Evolutionary conservation across 2,888 invertebrate genomes (phyloP).

Genomic region (Tridacna crocea): DNA sequence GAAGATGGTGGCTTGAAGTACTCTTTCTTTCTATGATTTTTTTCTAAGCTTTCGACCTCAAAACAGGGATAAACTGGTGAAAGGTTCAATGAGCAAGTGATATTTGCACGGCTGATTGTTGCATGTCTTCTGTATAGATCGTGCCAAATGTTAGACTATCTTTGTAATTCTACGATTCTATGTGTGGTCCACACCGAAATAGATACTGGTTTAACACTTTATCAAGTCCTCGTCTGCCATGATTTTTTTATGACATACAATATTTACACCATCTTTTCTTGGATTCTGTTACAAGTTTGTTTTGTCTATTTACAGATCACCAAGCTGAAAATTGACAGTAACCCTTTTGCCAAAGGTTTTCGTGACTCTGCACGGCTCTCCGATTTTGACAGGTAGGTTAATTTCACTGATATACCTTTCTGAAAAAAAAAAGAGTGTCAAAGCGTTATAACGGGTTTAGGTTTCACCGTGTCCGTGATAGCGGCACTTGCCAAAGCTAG

Average conservation of each 20-base stretch:
- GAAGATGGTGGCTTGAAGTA: no score
- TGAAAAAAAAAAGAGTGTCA: slow-evolving; percentile 37
- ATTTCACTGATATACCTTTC: slow-evolving; percentile 1
- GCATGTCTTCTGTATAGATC: background rate
- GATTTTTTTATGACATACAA: slow-evolving; percentile 3
- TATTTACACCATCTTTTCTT: background rate
- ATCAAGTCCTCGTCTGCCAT: slow-evolving; percentile 7
- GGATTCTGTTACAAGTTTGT: background rate
- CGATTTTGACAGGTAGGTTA: slow-evolving; percentile 81
- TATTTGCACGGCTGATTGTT: background rate
- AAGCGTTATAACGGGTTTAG: slow-evolving; percentile 35
- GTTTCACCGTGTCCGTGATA: slow-evolving; percentile 42
- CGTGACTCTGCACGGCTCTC: slow-evolving; percentile 95
- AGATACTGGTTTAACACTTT: slow-evolving; percentile 11
- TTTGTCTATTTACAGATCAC: slow-evolving; percentile 90
- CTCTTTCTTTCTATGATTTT: no score
- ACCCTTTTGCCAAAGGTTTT: slow-evolving; percentile 99
- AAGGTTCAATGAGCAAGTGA: background rate
- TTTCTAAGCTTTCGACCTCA: no score
- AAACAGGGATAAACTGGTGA: no score
- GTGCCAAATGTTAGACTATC: background rate
- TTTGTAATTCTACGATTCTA: background rate
- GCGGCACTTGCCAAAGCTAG: slow-evolving; percentile 22
- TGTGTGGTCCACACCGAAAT: slow-evolving; percentile 2
- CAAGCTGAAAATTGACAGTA: slow-evolving; percentile 99